Evolutionary conservation across 2,797 vertebrate species (phyloP).

Genomic region (Lophura swinhoii): DNA sequence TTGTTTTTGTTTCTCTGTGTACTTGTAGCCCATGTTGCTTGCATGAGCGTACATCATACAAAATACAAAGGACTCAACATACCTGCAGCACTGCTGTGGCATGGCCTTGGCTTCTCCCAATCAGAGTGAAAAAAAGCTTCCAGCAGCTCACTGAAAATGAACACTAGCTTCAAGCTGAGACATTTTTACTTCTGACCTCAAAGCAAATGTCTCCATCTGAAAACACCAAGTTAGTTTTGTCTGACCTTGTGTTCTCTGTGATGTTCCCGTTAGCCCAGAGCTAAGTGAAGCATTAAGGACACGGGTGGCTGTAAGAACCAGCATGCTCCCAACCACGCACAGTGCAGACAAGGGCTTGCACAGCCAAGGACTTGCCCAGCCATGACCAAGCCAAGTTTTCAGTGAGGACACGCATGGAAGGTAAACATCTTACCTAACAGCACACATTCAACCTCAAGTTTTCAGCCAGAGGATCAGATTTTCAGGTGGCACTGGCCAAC

Average conservation of each 20-base stretch:
- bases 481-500: not conserved
- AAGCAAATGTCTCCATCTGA: not conserved
- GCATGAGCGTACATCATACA: rapidly evolving
- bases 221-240: not conserved
- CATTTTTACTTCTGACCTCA: not conserved
- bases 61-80: not conserved
- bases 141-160: not conserved
- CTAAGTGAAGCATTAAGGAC: not conserved
- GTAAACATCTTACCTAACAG: not conserved
- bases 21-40: not conserved
- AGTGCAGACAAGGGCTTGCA: not conserved
- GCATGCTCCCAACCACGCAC: rapidly evolving
- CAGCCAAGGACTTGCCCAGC: too few relatives aligned
- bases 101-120: not conserved
- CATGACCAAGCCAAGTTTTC: not conserved
- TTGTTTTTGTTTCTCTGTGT: not conserved
- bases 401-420: not conserved
- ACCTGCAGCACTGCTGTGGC: not conserved
- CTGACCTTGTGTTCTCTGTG: not conserved
- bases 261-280: not conserved
- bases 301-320: not conserved
- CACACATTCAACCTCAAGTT: not conserved
- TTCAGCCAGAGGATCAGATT: not conserved
- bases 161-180: not conserved
- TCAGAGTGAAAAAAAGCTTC: not conserved